These are phyloP conservation scores for Lipotes vexillifer DNA, from an alignment of 2,113 vertebrate species.

Conservation along the genomic window DNA sequence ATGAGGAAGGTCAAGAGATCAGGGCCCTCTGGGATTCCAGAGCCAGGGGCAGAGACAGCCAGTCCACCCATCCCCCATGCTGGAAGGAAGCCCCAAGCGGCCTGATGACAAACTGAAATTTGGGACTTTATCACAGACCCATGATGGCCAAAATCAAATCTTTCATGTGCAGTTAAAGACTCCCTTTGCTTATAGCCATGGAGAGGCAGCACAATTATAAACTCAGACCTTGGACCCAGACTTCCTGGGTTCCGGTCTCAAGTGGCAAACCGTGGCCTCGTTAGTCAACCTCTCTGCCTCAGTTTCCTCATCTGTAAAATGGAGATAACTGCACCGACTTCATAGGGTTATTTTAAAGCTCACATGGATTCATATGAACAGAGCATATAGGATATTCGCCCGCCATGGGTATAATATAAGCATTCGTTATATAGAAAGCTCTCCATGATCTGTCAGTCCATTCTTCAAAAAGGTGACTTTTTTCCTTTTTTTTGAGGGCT, in stretches of 20 bases:
- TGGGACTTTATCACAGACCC: not conserved
- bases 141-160: not conserved
- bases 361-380: not conserved
- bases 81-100: not conserved
- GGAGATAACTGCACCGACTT: not conserved
- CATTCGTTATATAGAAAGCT: not conserved
- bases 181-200: not conserved
- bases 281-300: not conserved
- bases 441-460: not conserved
- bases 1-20: not conserved
- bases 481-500: not conserved
- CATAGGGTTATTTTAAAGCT: not conserved
- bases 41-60: not conserved
- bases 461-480: not conserved
- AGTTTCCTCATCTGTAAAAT: not conserved
- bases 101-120: not conserved
- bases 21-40: not conserved
- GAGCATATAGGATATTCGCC: accelerated
- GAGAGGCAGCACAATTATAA: accelerated
- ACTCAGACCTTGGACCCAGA: not conserved
- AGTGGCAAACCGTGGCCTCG: not conserved
- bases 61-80: not conserved
- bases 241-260: not conserved
- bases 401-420: not conserved
- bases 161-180: not conserved